Evolutionary conservation across 1,140 invertebrate genomes (phyloP), one percentile per base, ranked within the genome.

Genomic region (Platorchestia sp.): DNA sequence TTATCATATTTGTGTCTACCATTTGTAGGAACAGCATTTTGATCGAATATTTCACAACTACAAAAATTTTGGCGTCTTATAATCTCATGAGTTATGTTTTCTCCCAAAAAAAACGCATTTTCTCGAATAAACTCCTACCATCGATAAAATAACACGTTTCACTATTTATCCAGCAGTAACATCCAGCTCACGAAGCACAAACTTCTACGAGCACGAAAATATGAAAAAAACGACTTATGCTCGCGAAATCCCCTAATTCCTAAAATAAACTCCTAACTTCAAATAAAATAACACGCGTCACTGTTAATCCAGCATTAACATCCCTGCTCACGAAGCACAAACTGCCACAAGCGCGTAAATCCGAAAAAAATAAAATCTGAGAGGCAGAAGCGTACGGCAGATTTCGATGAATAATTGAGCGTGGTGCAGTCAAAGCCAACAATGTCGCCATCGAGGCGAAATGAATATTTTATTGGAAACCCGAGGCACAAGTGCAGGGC

Each of bases 381-480:
- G 1, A 27, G 27, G 59, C 10, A 75, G 59, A 10, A 75, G 59
- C 59, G 59, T 1, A 75, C 10, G 59, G 14, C 27, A 36, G 59
- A 36, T 75, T 75, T 75, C 59, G 36, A 75, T 75, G 59, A 75
- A 75, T 75, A 75, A 75, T 75, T 75, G 59, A 75, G 27, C 59
- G 59, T 27, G 14, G 59, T 75, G 59, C 59, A 75, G 59, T 75
- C 59, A 75, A 75, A 75, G 1, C 27, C 27, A 75, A 75, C 59
- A 75, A 75, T 75, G 27, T 75, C 59, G 59, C 59, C 59, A 75
- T 3, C 59, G 59, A 27, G 36, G 59, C 59, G 59, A 75, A 75
- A 75, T 75, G 59, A 75, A 75, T 75, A 75, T 75, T 75, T 75
- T 75, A 75, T 75, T 75, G 59, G 59, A 75, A 75, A 75, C 36